These are phyloP conservation scores for Eledona agricola DNA, from an alignment of 2,888 invertebrate species.

Conservation along the genomic window DNA sequence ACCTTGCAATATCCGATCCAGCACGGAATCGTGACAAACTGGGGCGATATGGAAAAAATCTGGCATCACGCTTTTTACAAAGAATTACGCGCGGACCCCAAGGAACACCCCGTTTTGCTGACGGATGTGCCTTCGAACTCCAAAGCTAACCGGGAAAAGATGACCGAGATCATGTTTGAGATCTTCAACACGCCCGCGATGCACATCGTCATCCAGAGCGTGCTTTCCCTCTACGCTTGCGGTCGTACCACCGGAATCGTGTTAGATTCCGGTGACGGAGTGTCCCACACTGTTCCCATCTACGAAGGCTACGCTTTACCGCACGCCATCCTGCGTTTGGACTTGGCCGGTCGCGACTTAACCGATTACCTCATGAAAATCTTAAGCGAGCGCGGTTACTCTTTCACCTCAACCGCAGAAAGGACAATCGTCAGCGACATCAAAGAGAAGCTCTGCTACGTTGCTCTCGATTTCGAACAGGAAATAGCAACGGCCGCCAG, in stretches of 20 bases:
- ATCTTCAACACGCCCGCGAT: conserved; percentile 93
- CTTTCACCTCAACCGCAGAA: conserved; percentile 92
- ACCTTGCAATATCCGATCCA: conserved; percentile 96
- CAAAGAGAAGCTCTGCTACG: conserved; percentile 93
- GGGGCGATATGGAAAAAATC: conserved; percentile 99
- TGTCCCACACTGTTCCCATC: conserved; percentile 95
- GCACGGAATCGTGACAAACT: conserved; percentile 97
- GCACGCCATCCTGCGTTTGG: conserved; percentile 91
- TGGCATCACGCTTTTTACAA: conserved; percentile 99
- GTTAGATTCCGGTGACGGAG: conserved; percentile 94
- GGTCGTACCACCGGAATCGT: conserved; percentile 98
- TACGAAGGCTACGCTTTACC: conserved; percentile 94
- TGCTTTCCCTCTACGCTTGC: conserved; percentile 91
- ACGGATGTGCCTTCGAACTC: conserved; percentile 90
- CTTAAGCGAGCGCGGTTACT: conserved; percentile 89
- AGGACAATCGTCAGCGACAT: conserved; percentile 94
- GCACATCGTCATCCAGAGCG: conserved; percentile 95
- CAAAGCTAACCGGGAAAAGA: conserved; percentile 88
- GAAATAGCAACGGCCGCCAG: conserved; percentile 94
- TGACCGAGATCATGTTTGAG: conserved; percentile 94
- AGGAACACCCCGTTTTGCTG: conserved; percentile 87
- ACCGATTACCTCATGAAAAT: conserved; percentile 96
- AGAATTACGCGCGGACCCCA: conserved; percentile 93
- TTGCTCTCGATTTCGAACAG: conserved; percentile 90
- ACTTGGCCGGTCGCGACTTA: conserved; percentile 90